A percentile compares a stretch with the other conserved stretches of the same genome.
These are phyloP conservation scores for Papilio gigon DNA, from an alignment of 2,888 invertebrate genomes.

Conservation along the genomic window DNA sequence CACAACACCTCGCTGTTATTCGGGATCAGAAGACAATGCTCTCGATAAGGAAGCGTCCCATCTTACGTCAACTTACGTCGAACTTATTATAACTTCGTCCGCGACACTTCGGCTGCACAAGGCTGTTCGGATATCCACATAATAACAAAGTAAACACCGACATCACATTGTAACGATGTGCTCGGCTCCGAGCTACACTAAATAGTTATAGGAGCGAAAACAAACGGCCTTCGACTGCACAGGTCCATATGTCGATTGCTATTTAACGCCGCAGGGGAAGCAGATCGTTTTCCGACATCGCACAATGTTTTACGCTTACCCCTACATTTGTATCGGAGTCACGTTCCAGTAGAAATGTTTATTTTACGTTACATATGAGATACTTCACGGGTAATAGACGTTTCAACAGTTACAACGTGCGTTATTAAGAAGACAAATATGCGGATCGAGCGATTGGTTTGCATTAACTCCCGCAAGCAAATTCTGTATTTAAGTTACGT, in stretches of 20 bases:
- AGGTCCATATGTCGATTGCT: slow-evolving; percentile 55
- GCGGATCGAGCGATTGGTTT: slow-evolving; percentile 17
- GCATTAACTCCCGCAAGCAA: slow-evolving; percentile 6
- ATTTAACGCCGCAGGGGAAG: slow-evolving; percentile 56
- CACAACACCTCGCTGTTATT: slow-evolving; percentile 55
- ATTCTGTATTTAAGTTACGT: slow-evolving; percentile 28
- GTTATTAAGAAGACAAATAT: slow-evolving; percentile 22
- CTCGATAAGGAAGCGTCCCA: slow-evolving; percentile 59
- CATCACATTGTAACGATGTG: slow-evolving; percentile 62
- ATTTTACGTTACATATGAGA: slow-evolving; percentile 31
- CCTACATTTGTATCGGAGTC: slow-evolving; percentile 40
- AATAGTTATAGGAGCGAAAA: slow-evolving; percentile 57
- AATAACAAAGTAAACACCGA: slow-evolving; percentile 66
- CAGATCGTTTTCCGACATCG: slow-evolving; percentile 50
- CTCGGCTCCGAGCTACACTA: slow-evolving; percentile 66
- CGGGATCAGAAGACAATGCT: slow-evolving; percentile 68
- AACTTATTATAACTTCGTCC: slow-evolving; percentile 79
- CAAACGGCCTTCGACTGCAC: slow-evolving; percentile 53
- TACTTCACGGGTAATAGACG: slow-evolving; percentile 33
- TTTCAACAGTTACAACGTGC: slow-evolving; percentile 18
- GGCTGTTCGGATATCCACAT: slow-evolving; percentile 67
- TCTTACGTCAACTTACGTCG: slow-evolving; percentile 47
- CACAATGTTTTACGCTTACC: slow-evolving; percentile 37
- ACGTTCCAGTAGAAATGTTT: slow-evolving; percentile 39
- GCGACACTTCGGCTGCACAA: slow-evolving; percentile 68